Conservation (phyloP, 2,113 vertebrate genomes). For the Aythya baeri region DNA sequence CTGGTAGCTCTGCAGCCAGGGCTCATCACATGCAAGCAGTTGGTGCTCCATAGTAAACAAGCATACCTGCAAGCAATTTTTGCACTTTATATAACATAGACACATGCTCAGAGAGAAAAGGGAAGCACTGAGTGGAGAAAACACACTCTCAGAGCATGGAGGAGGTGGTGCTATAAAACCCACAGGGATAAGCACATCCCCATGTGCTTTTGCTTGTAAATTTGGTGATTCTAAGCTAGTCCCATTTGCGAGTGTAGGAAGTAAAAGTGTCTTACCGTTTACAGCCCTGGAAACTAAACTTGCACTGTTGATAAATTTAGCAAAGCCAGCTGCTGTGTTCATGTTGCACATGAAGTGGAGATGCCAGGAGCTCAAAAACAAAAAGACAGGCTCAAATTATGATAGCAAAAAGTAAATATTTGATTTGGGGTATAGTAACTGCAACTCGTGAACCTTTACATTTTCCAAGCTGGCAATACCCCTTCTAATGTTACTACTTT, state of each 20-base stretch:
- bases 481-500: neutral
- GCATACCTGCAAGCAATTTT: neutral
- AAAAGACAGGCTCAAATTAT: neutral
- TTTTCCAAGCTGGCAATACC: neutral
- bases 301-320: neutral
- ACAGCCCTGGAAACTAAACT: neutral
- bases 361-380: neutral
- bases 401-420: neutral
- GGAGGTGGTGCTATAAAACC: neutral
- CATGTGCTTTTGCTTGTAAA: neutral
- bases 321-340: neutral
- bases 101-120: neutral
- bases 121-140: neutral
- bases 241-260: neutral
- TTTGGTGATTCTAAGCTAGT: neutral
- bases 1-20: neutral
- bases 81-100: neutral
- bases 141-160: fast-evolving
- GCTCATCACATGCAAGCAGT: neutral
- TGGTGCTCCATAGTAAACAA: neutral
- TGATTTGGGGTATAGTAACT: neutral
- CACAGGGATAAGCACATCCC: too few relatives aligned
- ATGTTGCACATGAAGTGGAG: neutral
- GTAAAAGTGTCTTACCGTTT: neutral
- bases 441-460: neutral